These are phyloP conservation scores for Rutilus rutilus DNA, from an alignment of 2,113 vertebrate genomes.

Conservation along the genomic window DNA sequence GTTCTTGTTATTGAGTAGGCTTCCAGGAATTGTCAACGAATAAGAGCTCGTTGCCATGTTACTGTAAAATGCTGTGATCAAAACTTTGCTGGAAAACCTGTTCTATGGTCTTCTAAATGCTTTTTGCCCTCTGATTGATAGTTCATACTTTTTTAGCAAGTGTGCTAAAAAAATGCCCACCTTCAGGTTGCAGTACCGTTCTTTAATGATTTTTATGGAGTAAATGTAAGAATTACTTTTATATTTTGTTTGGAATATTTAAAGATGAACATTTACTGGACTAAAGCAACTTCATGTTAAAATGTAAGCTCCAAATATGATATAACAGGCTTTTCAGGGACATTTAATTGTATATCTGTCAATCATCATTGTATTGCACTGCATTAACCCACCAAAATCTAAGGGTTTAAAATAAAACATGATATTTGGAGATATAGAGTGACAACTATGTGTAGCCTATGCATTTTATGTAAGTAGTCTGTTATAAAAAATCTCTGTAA, in stretches of 20 bases:
- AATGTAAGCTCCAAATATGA: not conserved
- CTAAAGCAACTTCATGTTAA: not conserved
- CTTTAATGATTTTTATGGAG: not conserved
- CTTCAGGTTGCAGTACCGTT: not conserved
- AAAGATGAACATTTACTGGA: not conserved
- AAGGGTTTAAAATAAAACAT: not conserved
- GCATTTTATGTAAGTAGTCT: no score
- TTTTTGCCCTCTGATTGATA: not conserved
- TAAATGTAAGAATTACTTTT: not conserved
- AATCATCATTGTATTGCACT: not conserved
- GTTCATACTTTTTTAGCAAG: not conserved
- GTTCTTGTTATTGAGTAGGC: not conserved
- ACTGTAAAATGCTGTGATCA: not conserved
- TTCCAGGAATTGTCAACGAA: not conserved
- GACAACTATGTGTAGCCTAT: no score
- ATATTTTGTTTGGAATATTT: not conserved
- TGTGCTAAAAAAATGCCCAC: not conserved
- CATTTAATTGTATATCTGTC: not conserved
- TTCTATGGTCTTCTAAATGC: no score
- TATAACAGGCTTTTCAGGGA: not conserved
- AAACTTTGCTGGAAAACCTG: no score
- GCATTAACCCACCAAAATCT: not conserved
- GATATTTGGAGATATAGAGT: not conserved
- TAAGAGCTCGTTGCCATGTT: not conserved
- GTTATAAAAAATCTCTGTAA: no score